phyloP scores from a whole-genome alignment of 1,140 invertebrate genomes.

The Drosophila funebris region DNA sequence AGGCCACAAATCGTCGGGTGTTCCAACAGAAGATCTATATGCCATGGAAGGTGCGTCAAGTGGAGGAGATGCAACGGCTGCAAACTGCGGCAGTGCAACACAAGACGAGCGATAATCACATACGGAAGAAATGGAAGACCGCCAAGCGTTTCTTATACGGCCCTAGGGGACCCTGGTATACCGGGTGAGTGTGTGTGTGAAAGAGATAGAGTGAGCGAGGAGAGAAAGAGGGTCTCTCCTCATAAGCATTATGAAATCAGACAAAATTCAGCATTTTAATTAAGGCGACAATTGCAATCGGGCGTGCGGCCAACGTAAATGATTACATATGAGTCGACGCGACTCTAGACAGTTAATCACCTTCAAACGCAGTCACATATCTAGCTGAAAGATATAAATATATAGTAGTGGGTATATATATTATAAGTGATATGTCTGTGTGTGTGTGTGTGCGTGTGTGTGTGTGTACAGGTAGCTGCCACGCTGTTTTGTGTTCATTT shows the following conservation, averaged over 20 bases:
- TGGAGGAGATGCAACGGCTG: constrained; percentile 85
- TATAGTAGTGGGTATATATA: constrained; percentile 3
- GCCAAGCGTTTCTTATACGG: constrained; percentile 85
- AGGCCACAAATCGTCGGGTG: constrained; percentile 86
- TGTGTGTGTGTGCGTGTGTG: neutral
- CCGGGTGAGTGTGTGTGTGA: constrained; percentile 81
- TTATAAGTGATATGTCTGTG: neutral
- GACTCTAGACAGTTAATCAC: constrained; percentile 60
- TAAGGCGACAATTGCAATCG: constrained; percentile 74
- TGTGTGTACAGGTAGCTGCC: constrained; percentile 12
- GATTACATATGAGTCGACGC: constrained; percentile 36
- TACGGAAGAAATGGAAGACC: constrained; percentile 85
- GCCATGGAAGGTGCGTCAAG: constrained; percentile 84
- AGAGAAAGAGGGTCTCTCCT: neutral
- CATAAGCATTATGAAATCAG: constrained; percentile 59
- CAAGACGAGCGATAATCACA: constrained; percentile 84
- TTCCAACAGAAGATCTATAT: constrained; percentile 87
- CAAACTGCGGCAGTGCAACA: constrained; percentile 84
- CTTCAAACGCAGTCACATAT: constrained; percentile 29
- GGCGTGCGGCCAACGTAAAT: constrained; percentile 56
- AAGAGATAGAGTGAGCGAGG: no score
- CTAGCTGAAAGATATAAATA: constrained; percentile 12
- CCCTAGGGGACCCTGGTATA: constrained; percentile 86
- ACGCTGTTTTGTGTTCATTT: constrained; percentile 57
- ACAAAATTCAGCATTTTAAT: constrained; percentile 54